phyloP scores from a whole-genome alignment of 35 echinoderm and acorn worm species.

The Holothuria glaberrima region DNA sequence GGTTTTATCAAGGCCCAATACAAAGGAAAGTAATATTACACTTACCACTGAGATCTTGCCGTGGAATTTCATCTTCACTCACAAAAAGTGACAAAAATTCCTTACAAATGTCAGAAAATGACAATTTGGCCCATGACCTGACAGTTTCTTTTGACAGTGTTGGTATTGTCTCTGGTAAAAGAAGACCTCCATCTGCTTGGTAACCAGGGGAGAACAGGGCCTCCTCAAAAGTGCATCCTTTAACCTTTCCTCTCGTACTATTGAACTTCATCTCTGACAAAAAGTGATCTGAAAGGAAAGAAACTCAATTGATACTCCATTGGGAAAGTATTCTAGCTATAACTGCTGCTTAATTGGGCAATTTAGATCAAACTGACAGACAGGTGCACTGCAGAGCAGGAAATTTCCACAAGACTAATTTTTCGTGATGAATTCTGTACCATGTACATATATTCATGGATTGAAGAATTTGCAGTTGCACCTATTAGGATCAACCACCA shows the following conservation, averaged over 20 bases:
- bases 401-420: too few species aligned
- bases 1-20: too few species aligned
- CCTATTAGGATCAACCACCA: too few species aligned
- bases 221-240: slow-evolving; percentile 77
- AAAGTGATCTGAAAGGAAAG: too few species aligned
- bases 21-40: neutral
- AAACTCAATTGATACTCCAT: too few species aligned
- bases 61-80: slow-evolving; percentile 71
- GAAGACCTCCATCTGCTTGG: slow-evolving; percentile 82
- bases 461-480: too few species aligned
- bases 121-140: slow-evolving; percentile 66
- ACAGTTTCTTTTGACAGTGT: slow-evolving; percentile 55
- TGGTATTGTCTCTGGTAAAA: slow-evolving; percentile 80
- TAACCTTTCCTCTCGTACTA: slow-evolving; percentile 74
- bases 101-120: slow-evolving; percentile 73
- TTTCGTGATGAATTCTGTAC: too few species aligned
- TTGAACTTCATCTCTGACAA: slow-evolving; percentile 68
- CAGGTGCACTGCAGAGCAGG: too few species aligned
- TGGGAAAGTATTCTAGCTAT: too few species aligned
- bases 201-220: slow-evolving; percentile 87
- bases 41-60: slow-evolving; percentile 75
- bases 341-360: too few species aligned
- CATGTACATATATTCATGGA: too few species aligned
- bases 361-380: too few species aligned
- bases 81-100: slow-evolving; percentile 73